Evolutionary conservation across 30 jellyfish, hydroid and myxozoan species (phyloP), one percentile per base, ranked within the genome.

Genomic region (Sanderia malayensis): DNA sequence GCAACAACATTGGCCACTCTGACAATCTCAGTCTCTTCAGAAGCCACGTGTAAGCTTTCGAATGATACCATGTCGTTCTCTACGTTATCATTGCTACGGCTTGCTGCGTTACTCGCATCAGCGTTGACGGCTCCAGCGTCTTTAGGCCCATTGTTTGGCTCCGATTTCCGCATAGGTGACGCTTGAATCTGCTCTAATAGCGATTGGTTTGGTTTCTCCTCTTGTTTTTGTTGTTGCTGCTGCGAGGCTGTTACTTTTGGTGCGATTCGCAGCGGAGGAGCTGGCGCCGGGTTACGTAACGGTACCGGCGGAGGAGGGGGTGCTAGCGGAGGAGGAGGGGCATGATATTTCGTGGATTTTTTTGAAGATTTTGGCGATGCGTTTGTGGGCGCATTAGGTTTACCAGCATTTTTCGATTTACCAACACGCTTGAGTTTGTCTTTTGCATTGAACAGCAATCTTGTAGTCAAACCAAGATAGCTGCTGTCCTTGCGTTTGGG

Each of bases 21-120:
- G 29, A 78, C 89, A 34, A 64, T 79, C 37, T 78, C 89, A 24
- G 76, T 64, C 82, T 57, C 46, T 67, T 66, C 89, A 8, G 89
- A 78, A 15, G 89, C 89, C n/a, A 78, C 31, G 23, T 67, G 37
- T 74, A 78, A 45, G 31, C 80, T 65, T n/a, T 21, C 10, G 0
- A 27, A 21, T 32, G 23, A 10, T 37, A 7, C 31, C 58, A 53
- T 32, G 75, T 44, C 49, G 21, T 31, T 31, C 22, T 20, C 75
- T 45, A 10, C 66, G 31, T 13, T 27, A 17, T 63, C 75, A 31
- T 55, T 63, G 60, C 65, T 46, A 18, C 61, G 73, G 19, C 79
- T 27, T 2, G 73, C 27, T 7, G 52, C 0, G 18, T 46, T 3
- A 31, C 33, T 19, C 24, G 64, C 64, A 6, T 37, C 52, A 6